These are phyloP conservation scores for Drosophila triauraria DNA, from an alignment of 1,140 invertebrate genomes.

Conservation along the genomic window DNA sequence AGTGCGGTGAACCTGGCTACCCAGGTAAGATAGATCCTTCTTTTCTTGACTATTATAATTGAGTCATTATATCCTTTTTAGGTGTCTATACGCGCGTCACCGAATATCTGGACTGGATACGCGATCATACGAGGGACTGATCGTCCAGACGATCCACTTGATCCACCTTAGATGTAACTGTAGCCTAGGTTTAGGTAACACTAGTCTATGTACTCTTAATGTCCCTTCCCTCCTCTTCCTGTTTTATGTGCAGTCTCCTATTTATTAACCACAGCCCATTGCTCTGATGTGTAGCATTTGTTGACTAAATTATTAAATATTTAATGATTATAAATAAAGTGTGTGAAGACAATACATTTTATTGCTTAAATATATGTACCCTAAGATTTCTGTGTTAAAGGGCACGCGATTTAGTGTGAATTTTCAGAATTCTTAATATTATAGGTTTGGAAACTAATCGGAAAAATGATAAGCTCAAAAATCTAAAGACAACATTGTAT, in stretches of 20 bases:
- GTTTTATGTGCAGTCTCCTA: constrained; percentile 41
- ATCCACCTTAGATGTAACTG: constrained; percentile 52
- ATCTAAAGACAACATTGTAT: too few relatives aligned
- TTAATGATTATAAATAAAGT: constrained; percentile 41
- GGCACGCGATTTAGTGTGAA: too few relatives aligned
- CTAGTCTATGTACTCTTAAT: constrained; percentile 80
- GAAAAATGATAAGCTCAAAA: too few relatives aligned
- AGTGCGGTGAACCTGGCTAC: constrained; percentile 94
- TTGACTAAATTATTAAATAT: constrained; percentile 77
- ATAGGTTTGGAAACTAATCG: too few relatives aligned
- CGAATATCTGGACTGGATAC: constrained; percentile 84
- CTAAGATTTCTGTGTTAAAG: too few relatives aligned
- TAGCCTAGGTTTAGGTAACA: constrained; percentile 73
- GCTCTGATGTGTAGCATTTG: constrained; percentile 48
- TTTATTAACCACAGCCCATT: constrained; percentile 62
- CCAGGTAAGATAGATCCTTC: constrained; percentile 82
- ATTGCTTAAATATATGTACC: too few relatives aligned
- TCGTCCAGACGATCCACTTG: not conserved
- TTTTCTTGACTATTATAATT: too few relatives aligned
- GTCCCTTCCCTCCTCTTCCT: constrained; percentile 22
- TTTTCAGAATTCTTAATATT: too few relatives aligned
- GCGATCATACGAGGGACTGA: constrained; percentile 81
- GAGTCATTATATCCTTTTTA: too few relatives aligned
- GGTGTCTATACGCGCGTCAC: constrained; percentile 87
- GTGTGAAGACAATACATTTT: constrained; percentile 1